Base-by-base conservation (phyloP, 64 coral and sea anemone genomes). In the Stichodactyla mertensii region DNA sequence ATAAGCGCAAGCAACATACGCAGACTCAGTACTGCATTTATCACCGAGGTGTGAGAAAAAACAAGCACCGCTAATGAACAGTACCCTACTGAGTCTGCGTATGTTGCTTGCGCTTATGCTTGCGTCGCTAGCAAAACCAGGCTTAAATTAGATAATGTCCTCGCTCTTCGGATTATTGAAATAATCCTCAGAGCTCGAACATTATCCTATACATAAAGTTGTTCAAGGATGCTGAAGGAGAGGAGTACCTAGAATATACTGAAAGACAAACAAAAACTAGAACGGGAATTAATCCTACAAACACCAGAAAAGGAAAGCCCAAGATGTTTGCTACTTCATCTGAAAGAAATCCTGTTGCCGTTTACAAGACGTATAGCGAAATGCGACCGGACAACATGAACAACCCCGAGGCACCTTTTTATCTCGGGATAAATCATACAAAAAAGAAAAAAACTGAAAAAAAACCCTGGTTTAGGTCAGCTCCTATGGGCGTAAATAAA, bases 221-320 rank as follows among this genome's bases (percentile, higher is more conserved):
- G 16, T 71, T 79, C 13, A 91, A 77, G 80, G 78, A 61, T 81
- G n/a, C 58, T 18, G 77, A 91, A 59, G 89, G 89, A 91, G 61
- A 23, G 16, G 87, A 93, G 77, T 93, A 89, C 85, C 57, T 89
- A 19, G 66, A 93, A 82, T 86, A 86, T 82, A 70, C 83, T 27
- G 83, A 89, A 69, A 85, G 84, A 64, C 91, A 88, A 51, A 85
- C 87, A 52, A 93, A 93, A 77, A 93, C 82, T 20, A 82, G 84
- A 31, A 86, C 86, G n/a, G 86, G 86, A 18, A 22, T 27, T 19
- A 52, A 87, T 55, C 70, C 64, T 31, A 27, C 27, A 55, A 78
- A 87, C 51, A 57, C 57, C 12, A 57, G 71, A 56, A 16, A 67
- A 74, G 86, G 61, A 28, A 56, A 56, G 51, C 86, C 86, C 14